Base-by-base conservation (phyloP, 2,797 vertebrate species). In the Euphonia xanthogaster region DNA sequence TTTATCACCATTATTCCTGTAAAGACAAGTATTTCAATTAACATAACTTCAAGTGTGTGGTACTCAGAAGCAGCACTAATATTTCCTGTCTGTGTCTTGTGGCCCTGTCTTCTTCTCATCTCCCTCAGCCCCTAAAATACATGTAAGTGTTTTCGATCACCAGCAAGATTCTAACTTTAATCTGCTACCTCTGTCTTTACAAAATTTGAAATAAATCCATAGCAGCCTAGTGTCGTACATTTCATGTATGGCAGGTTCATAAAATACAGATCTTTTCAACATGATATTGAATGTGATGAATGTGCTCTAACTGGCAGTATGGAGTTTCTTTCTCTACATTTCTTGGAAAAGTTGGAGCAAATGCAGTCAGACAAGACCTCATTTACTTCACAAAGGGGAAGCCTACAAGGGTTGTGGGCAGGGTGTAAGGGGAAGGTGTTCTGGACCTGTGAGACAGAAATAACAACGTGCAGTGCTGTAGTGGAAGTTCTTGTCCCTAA, bases 401-500 rank as follows among this genome's bases (percentile, higher is more conserved):
- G 47, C 75, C 25, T 42, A 42, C 14, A 45, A 60, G 66, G 6
- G 9, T 30, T 90, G 31, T 55, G 55, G 28, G n/a, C 45, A 55
- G 42, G 3, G 6, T 55, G 16, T 57, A 84, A 76, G 79, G 40
- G 23, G 37, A 88, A 67, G 45, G 9, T 92, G 42, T 42, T 55
- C 27, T 73, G 37, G 39, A 76, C 44, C 42, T 33, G 20, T 23
- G 63, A 88, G 78, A 51, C 27, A 18, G 60, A 82, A 57, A 21
- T 68, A 86, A 79, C 28, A 13, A 30, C 20, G 24, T 8, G 14
- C 33, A n/a, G 74, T 8, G 7, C 57, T 74, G 2, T 35, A 63
- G 63, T 74, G 57, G 74, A 82, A 92, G 67, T 93, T 92, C 77
- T 82, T 78, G 70, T 92, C 67, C 30, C 45, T 53, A 18, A 45